Conservation (phyloP, 2,113 vertebrate species). For the Progne subis region DNA sequence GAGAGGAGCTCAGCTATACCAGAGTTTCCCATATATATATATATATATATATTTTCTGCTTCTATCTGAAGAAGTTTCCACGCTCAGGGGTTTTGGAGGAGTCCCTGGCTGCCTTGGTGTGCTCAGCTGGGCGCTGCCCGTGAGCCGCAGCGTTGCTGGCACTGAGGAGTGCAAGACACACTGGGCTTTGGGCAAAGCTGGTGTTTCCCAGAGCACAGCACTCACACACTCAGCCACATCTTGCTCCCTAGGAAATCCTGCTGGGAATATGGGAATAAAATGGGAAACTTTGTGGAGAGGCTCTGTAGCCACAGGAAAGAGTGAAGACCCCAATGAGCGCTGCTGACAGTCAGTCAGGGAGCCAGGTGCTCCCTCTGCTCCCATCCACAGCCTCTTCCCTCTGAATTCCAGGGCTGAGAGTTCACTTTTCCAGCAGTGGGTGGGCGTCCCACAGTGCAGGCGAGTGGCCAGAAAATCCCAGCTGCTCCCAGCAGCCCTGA, state of each 20-base stretch:
- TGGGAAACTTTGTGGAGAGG: background rate
- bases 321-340: rapidly evolving
- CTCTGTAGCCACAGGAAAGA: background rate
- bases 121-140: rapidly evolving
- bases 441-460: background rate
- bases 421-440: background rate
- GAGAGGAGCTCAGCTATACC: background rate
- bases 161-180: rapidly evolving
- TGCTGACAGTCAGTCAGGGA: background rate
- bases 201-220: background rate
- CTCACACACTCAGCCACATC: background rate
- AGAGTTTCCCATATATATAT: too few species aligned
- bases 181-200: rapidly evolving
- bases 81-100: background rate
- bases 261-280: background rate
- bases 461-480: background rate
- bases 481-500: background rate
- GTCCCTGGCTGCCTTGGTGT: background rate
- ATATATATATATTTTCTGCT: too few species aligned
- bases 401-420: background rate
- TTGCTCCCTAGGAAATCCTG: background rate
- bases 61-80: background rate
- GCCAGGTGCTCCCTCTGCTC: background rate
- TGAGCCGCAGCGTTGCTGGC: rapidly evolving
- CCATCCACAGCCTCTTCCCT: background rate